Evolutionary conservation across 2,113 vertebrate species (phyloP).

Genomic region (Strigops habroptila): DNA sequence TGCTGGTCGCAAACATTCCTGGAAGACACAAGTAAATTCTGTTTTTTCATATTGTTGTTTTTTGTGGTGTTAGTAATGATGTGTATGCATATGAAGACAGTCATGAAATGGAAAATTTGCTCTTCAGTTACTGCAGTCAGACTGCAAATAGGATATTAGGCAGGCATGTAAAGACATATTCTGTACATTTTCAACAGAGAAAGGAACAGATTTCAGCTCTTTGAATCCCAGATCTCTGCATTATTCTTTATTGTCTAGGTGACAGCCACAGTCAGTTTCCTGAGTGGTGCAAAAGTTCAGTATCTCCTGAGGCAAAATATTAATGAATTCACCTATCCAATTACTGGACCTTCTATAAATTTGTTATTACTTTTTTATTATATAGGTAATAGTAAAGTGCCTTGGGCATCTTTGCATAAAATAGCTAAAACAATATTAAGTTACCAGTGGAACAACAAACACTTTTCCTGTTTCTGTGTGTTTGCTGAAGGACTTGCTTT

Average conservation of each 20-base stretch:
- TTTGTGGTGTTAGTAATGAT: neutral
- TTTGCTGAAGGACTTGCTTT: neutral
- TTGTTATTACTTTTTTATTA: slow-evolving; percentile 9
- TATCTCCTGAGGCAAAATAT: slow-evolving; percentile 9
- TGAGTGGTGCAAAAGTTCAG: neutral
- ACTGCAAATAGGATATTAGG: neutral
- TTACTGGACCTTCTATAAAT: neutral
- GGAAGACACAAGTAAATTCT: neutral
- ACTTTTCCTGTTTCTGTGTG: neutral
- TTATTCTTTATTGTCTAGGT: neutral
- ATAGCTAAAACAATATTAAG: neutral
- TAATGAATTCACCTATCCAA: neutral
- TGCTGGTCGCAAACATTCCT: neutral
- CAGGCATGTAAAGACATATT: neutral
- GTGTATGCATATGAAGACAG: neutral
- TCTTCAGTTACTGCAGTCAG: neutral
- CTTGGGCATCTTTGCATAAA: slow-evolving; percentile 1
- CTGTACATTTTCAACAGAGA: neutral
- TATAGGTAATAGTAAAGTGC: neutral
- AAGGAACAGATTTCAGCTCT: neutral
- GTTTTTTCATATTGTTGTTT: neutral
- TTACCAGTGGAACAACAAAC: neutral
- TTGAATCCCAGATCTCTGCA: neutral
- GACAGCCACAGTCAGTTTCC: neutral
- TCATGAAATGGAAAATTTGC: neutral